A percentile compares a stretch with the other conserved stretches of the same genome.
Evolutionary conservation across 2,888 invertebrate species (phyloP).

Genomic region (Epinotia nisella): DNA sequence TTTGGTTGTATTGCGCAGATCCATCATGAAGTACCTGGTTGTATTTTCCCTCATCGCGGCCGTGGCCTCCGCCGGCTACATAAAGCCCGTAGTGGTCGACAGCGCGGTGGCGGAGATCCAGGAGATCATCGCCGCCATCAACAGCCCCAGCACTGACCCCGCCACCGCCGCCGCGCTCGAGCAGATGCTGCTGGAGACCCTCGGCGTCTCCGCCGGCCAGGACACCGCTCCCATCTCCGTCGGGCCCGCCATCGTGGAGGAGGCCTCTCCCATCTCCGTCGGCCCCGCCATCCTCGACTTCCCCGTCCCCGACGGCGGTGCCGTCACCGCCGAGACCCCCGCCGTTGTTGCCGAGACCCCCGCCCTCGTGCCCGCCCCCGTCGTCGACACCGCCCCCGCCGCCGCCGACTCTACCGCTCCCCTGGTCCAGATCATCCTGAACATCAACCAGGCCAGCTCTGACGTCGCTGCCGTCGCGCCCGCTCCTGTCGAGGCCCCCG

Average conservation of each 20-base stretch:
- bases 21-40: conserved; percentile 68
- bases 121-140: conserved; percentile 64
- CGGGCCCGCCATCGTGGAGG: conserved; percentile 51
- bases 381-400: conserved; percentile 46
- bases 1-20: conserved; percentile 47
- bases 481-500: conserved; percentile 46
- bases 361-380: conserved; percentile 50
- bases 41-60: conserved; percentile 65
- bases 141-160: conserved; percentile 65
- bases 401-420: conserved; percentile 38
- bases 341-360: conserved; percentile 39
- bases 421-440: conserved; percentile 48
- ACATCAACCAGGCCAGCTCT: conserved; percentile 43
- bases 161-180: conserved; percentile 59
- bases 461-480: conserved; percentile 43
- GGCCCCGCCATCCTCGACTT: conserved; percentile 42
- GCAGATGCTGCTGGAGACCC: conserved; percentile 51
- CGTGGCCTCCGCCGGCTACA: conserved; percentile 61
- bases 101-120: conserved; percentile 52
- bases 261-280: conserved; percentile 19
- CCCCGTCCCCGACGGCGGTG: conserved; percentile 45
- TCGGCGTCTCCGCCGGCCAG: conserved; percentile 49
- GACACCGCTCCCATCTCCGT: conserved; percentile 50
- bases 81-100: conserved; percentile 50
- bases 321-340: conserved; percentile 15